Evolutionary conservation across 2,797 vertebrate genomes (phyloP).

Genomic region (Coregonus ussuriensis): DNA sequence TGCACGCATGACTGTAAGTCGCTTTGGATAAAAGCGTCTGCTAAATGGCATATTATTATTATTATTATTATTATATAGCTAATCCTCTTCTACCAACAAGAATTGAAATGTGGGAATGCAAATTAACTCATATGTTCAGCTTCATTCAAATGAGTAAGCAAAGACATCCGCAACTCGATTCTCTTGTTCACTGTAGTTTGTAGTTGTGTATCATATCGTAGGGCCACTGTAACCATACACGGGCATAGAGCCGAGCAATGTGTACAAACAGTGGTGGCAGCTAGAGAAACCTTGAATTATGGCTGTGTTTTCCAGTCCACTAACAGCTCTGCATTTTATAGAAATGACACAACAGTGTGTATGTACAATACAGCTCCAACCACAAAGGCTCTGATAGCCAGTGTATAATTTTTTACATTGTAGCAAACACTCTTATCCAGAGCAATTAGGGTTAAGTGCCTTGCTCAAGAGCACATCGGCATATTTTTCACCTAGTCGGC

Average conservation of each 20-base stretch:
- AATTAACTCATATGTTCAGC: conserved; percentile 17
- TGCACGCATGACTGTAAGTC: too few species aligned
- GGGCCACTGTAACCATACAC: background rate
- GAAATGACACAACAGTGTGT: background rate
- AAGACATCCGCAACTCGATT: background rate
- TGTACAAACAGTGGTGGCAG: background rate
- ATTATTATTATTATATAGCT: too few species aligned
- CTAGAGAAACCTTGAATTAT: background rate
- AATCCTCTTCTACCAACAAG: background rate
- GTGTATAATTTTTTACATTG: background rate
- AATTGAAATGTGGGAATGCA: conserved; percentile 36
- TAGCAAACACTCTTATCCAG: too few species aligned
- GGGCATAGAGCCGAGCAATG: background rate
- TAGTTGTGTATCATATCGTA: background rate
- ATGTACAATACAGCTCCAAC: background rate
- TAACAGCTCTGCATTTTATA: background rate
- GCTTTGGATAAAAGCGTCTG: too few species aligned
- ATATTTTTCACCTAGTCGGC: too few species aligned
- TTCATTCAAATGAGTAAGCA: conserved; percentile 34
- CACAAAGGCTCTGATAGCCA: background rate
- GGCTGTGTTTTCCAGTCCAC: background rate
- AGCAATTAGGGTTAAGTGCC: too few species aligned
- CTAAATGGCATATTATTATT: too few species aligned
- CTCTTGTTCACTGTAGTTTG: background rate
- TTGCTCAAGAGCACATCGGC: too few species aligned